Base-by-base conservation (phyloP, 2,113 vertebrate species). In the Lanius collurio region DNA sequence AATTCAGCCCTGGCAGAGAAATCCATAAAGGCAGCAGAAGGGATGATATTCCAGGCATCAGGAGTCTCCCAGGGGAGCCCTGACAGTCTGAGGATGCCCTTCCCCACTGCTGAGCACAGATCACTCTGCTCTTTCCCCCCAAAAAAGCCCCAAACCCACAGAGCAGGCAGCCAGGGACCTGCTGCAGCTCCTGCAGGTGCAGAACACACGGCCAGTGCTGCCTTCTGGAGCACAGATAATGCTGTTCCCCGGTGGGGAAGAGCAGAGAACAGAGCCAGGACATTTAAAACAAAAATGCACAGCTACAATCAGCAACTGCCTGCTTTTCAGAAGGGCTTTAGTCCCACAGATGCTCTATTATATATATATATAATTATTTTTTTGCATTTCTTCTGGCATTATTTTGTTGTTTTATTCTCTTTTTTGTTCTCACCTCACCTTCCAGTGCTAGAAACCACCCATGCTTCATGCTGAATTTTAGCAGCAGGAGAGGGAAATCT, bases 161-260 rank as follows among this genome's bases (percentile, higher is more conserved):
- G 0, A 52, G 62, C 44, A 52, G 81, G 3, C 49, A 56, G 84
- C 3, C 65, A 31, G 56, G 8, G 69, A 86, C 85, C 85, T 90
- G 95, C 53, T 63, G 90, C 88, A 24, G 42, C 3, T 75, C 83
- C 71, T 31, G 68, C 68, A 88, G 94, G 88, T 86, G 83, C 81
- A 83, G 84, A 65, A 1, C 90, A 24, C 33, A 6, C 37, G 73
- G 55, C 55, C 90, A 53, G 59, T 3, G 50, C 83, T 92, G 90
- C 59, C 88, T 94, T 47, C 59, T 12, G 35, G 10, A 63, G 88
- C 53, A 52, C 0, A 5, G 71, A 67, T 42, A 67, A 59, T 3
- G 15, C 88, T 83, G 95, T n/a, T n/a, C n/a, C n/a, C n/a, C n/a
- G 55, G 12, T 21, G 17, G 79, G 44, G 12, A 53, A 73, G 42